Evolutionary conservation across 2,888 invertebrate species (phyloP), one percentile per base, ranked within the genome.

Genomic region (Sceliomorpha sp.): DNA sequence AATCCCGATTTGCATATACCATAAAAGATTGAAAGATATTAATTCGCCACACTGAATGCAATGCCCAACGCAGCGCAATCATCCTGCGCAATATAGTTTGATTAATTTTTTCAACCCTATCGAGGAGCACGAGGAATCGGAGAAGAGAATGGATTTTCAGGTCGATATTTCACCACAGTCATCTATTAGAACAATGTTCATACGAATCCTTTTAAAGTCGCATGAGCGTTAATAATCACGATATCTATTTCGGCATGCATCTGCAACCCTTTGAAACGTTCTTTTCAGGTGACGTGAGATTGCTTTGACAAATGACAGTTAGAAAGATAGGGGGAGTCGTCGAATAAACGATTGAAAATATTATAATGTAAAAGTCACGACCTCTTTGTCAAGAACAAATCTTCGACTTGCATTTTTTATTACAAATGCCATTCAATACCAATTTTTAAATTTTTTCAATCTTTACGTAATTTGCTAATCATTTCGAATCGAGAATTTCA

Each of bases 61-160:
- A 24, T 20, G 7, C 20, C 50, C 24, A 6, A 39, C 32, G 29
- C 13, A 17, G 20, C 17, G 20, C 17, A 36, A 27, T 29, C 50
- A 27, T 39, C 48, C 14, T 20, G 40, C 15, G 32, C 45, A 34
- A 53, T 58, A 39, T 37, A 47, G 37, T 63, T 42, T 45, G 58
- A 69, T 63, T 63, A 63, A 69, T 58, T 53, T 56, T 53, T 53
- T 55, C 69, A 69, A 70, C 63, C 63, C 69, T 64, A 51, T 64
- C 59, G 55, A 17, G 13, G 36, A 36, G 20, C 53, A 53, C 47
- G 47, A 39, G 44, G 37, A 51, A 42, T 70, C 58, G 13, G 58
- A 63, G 53, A 53, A 53, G 27, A 20, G 53, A 60, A 58, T 42
- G 56, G 36, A 59, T 64, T 70, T 69, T 20, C 40, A 53, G 59